Base-by-base conservation (phyloP, 2,888 invertebrate genomes). In the Himalopsyche japonica region DNA sequence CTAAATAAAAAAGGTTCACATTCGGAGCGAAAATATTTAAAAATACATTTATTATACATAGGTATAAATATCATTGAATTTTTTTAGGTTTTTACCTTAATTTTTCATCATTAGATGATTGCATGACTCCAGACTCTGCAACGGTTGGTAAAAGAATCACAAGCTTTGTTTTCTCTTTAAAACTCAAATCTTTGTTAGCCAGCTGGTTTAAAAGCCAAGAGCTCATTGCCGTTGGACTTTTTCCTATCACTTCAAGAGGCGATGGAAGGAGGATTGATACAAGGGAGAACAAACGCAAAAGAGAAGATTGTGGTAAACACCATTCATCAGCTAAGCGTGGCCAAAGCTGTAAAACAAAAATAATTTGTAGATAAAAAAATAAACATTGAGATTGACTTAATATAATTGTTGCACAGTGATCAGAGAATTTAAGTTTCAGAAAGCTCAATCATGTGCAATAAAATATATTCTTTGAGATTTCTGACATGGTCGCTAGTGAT, bases 331-430 rank as follows among this genome's bases (percentile, higher is more conserved):
- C 5, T n/a, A 87, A 70, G 0, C 77, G 48, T 15, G 85, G 83
- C 87, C 87, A 87, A 3, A 82, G 20, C 87, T 87, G 20, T 78
- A 87, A 85, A n/a, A 27, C n/a, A 64, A 48, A 27, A 57, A 57
- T 57, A 57, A 20, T 57, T 15, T 43, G 3, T 43, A 43, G 7
- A 43, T 15, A 43, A 15, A 43, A 43, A 8, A 37, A 37, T 37
- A 37, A 37, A 37, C 10, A 37, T 37, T 1, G 3, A 37, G 1
- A 10, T 43, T 43, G 12, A 43, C 43, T 43, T 43, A 15, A 15
- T 15, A 15, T 43, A 15, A 43, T 43, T 43, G 43, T 4, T 7
- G 3, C 15, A n/a, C n/a, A n/a, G n/a, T n/a, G n/a, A n/a, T n/a
- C n/a, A n/a, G n/a, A n/a, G n/a, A n/a, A n/a, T n/a, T n/a, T n/a